phyloP scores from a whole-genome alignment of 1,140 invertebrate genomes.

The Harlomillsia oculata region DNA sequence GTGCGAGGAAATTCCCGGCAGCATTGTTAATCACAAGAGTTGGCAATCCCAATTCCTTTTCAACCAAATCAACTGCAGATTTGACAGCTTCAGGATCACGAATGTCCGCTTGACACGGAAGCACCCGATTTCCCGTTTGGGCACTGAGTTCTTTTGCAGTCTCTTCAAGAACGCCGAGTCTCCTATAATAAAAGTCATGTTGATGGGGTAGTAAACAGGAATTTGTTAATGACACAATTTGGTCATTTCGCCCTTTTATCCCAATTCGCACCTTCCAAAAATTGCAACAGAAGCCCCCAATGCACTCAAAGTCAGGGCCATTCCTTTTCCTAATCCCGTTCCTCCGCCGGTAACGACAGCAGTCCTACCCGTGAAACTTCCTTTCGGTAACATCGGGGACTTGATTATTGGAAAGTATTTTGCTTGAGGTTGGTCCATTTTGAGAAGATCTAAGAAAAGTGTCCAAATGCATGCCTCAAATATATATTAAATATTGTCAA shows the following conservation, averaged over 20 bases:
- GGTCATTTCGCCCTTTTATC: too few species aligned
- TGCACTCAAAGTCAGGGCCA: slow-evolving; percentile 45
- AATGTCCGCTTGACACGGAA: slow-evolving; percentile 43
- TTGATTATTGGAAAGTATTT: slow-evolving; percentile 38
- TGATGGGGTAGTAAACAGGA: too few species aligned
- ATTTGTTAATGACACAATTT: too few species aligned
- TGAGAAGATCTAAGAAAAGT: too few species aligned
- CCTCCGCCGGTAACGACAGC: slow-evolving; percentile 47
- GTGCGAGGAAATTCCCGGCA: slow-evolving; percentile 52
- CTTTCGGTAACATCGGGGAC: slow-evolving; percentile 40
- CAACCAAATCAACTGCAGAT: slow-evolving; percentile 45
- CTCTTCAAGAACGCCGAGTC: slow-evolving; percentile 44
- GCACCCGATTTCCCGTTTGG: slow-evolving; percentile 43
- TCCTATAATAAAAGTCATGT: slow-evolving; percentile 35
- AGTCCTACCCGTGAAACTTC: slow-evolving; percentile 42
- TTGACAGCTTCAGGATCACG: slow-evolving; percentile 43
- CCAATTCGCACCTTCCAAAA: slow-evolving; percentile 39
- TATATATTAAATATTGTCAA: too few species aligned
- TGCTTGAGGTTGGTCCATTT: slow-evolving; percentile 36
- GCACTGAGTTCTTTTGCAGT: slow-evolving; percentile 45
- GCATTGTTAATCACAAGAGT: slow-evolving; percentile 52
- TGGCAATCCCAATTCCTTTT: slow-evolving; percentile 46
- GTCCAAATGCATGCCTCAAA: too few species aligned
- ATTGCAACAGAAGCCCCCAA: slow-evolving; percentile 50
- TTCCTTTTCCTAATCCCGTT: slow-evolving; percentile 41